phyloP scores from a whole-genome alignment of 2,888 invertebrate genomes.

The Piscicola geometra region DNA sequence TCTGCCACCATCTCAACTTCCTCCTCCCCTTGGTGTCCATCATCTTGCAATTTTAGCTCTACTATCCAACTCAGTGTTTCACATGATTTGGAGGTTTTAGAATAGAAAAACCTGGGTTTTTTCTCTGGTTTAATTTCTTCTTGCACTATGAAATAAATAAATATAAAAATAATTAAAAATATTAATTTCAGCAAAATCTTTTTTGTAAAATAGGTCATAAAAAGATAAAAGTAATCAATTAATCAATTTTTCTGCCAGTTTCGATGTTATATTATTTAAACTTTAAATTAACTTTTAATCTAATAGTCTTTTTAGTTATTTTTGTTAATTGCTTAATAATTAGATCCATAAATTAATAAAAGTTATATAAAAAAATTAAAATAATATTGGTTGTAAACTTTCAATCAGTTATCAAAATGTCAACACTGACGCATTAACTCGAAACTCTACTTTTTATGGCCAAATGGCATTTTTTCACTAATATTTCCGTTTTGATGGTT shows the following conservation, averaged over 20 bases:
- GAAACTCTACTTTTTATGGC: background rate
- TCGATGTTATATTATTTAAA: too few species aligned
- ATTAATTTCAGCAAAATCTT: background rate
- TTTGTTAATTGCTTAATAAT: background rate
- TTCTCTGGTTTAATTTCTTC: background rate
- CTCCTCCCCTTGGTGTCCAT: too few species aligned
- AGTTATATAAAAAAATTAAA: background rate
- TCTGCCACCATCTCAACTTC: too few species aligned
- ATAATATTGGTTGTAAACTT: background rate
- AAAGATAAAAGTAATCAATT: background rate
- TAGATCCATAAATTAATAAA: background rate
- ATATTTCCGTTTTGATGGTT: background rate
- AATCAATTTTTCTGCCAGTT: too few species aligned
- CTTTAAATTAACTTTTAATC: too few species aligned
- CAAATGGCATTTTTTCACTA: constrained; percentile 1
- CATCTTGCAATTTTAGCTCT: too few species aligned
- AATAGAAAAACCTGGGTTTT: background rate
- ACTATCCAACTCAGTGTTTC: background rate
- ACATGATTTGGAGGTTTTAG: background rate
- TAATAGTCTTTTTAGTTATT: background rate
- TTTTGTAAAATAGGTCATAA: background rate
- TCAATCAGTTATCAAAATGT: constrained; percentile 1
- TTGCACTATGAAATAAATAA: background rate
- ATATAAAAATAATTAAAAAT: background rate
- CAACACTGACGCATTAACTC: constrained; percentile 11